Conservation (phyloP, 2,888 invertebrate species). For the Drosophila bunnanda region DNA sequence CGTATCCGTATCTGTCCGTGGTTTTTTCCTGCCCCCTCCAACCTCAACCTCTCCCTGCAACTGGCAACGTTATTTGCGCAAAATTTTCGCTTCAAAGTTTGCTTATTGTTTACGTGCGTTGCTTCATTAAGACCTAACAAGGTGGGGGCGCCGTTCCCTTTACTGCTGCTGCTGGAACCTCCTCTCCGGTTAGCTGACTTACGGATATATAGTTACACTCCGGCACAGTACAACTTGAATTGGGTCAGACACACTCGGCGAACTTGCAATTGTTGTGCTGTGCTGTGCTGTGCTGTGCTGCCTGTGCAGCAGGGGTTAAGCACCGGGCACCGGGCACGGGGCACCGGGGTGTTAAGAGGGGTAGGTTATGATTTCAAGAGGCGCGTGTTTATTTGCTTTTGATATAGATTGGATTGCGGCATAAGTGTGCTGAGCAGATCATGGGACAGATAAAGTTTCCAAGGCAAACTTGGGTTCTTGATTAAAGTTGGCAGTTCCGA, state of each 20-base stretch:
- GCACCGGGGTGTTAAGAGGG: constrained; percentile 3
- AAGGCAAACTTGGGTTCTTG: constrained; percentile 12
- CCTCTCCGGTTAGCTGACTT: constrained; percentile 68
- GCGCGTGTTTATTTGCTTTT: constrained; percentile 77
- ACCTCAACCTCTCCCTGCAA: constrained; percentile 4
- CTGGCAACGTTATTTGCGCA: constrained; percentile 75
- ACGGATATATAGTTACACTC: constrained; percentile 52
- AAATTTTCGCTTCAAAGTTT: constrained; percentile 78
- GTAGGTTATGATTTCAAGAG: constrained; percentile 55
- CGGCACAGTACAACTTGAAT: constrained; percentile 58
- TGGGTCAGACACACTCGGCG: constrained; percentile 70
- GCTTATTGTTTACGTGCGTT: constrained; percentile 79
- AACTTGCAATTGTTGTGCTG: constrained; percentile 60
- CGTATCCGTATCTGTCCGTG: constrained; percentile 57
- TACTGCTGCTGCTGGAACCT: constrained; percentile 37
- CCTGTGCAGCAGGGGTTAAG: constrained; percentile 13
- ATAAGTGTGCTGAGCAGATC: constrained; percentile 59
- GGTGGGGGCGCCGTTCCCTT: constrained; percentile 15
- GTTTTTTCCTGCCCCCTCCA: constrained; percentile 14
- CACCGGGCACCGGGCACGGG: not conserved
- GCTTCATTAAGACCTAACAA: constrained; percentile 72
- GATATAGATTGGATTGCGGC: constrained; percentile 74
- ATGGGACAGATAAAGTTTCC: constrained; percentile 61
- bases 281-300: too few relatives aligned
- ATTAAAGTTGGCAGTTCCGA: constrained; percentile 15